Conservation (phyloP, 1,140 invertebrate species). For the Globodera rostochiensis region DNA sequence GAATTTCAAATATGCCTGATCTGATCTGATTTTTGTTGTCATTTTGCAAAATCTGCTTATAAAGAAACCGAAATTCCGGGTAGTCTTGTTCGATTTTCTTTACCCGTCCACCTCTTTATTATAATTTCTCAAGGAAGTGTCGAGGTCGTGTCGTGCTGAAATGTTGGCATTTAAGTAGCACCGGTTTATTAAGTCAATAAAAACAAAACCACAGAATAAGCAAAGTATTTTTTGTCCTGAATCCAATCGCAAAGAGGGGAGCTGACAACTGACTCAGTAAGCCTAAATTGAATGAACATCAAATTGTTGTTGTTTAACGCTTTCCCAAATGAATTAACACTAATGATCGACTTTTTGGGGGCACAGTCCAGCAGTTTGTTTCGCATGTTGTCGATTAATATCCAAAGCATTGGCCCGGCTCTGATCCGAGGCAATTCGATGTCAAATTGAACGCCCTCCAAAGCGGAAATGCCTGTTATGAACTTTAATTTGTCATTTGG, state of each 20-base stretch:
- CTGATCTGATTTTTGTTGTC: too few relatives aligned
- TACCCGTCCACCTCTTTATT: too few relatives aligned
- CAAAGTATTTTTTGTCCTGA: slow-evolving; percentile 45
- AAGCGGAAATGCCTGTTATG: not conserved
- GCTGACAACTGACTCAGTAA: slow-evolving; percentile 11
- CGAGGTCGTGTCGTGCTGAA: slow-evolving; percentile 39
- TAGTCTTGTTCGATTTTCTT: too few relatives aligned
- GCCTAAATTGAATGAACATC: not conserved
- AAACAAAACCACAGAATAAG: slow-evolving; percentile 32
- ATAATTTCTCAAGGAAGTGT: too few relatives aligned
- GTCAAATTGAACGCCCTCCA: too few relatives aligned
- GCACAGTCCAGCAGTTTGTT: slow-evolving; percentile 14
- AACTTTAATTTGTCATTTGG: not conserved
- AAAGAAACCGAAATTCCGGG: too few relatives aligned
- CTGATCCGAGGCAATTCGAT: slow-evolving; percentile 25
- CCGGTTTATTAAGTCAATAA: not conserved
- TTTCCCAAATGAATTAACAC: too few relatives aligned
- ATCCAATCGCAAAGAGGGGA: slow-evolving; percentile 39
- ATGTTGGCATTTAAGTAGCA: not conserved
- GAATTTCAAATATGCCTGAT: too few relatives aligned
- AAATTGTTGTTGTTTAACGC: too few relatives aligned
- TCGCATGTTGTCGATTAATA: slow-evolving; percentile 34
- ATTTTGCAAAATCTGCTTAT: too few relatives aligned
- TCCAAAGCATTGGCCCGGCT: slow-evolving; percentile 44
- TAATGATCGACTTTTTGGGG: not conserved